Conservation (phyloP, 2,888 invertebrate species). For the Plagiodera versicolora region DNA sequence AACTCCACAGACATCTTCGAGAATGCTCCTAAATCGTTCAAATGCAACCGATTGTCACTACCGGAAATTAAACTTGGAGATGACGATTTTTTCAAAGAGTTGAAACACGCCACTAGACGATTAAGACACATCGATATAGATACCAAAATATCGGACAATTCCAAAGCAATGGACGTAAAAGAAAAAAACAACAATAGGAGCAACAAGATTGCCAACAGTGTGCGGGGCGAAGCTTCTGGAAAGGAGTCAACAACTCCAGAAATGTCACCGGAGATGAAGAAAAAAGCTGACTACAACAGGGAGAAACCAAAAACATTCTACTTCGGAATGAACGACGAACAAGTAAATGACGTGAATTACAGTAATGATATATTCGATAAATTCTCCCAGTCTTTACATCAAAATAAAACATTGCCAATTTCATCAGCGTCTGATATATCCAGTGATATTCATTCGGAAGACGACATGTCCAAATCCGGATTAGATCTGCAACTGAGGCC, state of each 20-base stretch:
- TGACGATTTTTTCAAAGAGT: slow-evolving; percentile 59
- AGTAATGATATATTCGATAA: slow-evolving; percentile 32
- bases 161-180: slow-evolving; percentile 56
- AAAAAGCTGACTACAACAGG: slow-evolving; percentile 32
- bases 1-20: slow-evolving; percentile 40
- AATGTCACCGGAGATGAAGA: slow-evolving; percentile 58
- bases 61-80: slow-evolving; percentile 54
- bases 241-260: slow-evolving; percentile 67
- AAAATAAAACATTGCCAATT: slow-evolving; percentile 36
- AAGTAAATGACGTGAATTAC: slow-evolving; percentile 22
- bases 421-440: slow-evolving; percentile 63
- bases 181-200: slow-evolving; percentile 58
- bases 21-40: slow-evolving; percentile 35
- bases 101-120: slow-evolving; percentile 53
- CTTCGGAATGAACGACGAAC: slow-evolving; percentile 72
- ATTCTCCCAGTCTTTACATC: slow-evolving; percentile 36
- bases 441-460: slow-evolving; percentile 56
- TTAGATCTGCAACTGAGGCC: slow-evolving; percentile 76
- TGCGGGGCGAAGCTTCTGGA: slow-evolving; percentile 61
- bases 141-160: slow-evolving; percentile 46
- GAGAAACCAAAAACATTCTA: slow-evolving; percentile 67
- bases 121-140: slow-evolving; percentile 41
- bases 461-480: slow-evolving; percentile 55
- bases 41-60: slow-evolving; percentile 44
- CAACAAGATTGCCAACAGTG: slow-evolving; percentile 53